Evolutionary conservation across 2,113 vertebrate genomes (phyloP), one percentile per base, ranked within the genome.

Genomic region (Kryptolebias marmoratus): DNA sequence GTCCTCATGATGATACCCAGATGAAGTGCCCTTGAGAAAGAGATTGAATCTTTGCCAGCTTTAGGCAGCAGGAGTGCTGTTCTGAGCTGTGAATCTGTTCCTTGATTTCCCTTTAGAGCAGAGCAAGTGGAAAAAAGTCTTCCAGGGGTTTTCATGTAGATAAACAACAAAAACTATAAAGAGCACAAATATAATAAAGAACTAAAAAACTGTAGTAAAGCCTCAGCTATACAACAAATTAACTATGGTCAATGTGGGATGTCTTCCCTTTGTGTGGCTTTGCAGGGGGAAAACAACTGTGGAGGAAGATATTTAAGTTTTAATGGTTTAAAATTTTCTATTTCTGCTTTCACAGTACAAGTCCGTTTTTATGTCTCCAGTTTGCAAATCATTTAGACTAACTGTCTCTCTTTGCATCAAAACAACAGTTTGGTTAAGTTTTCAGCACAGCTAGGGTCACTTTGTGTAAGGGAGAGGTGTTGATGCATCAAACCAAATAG

Each of bases 1-100:
- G 81, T 65, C 64, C 63, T 68, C 54, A 13, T 75, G 70, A 85
- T 83, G 82, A 85, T 44, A 45, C 53, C 71, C 50, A 59, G 68
- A 73, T 81, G 77, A 89, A 85, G 78, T 75, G 78, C 74, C 75
- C 82, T 87, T 83, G 75, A 87, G 57, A 77, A 68, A 68, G 73
- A 73, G 81, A 76, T 64, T 73, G 73, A 70, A 78, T 78, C 81
- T 71, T 55, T 49, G 64, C 36, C 64, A 75, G 78, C 67, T 73
- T 36, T 61, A 79, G 77, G 63, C 66, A 39, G 82, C 77, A 74
- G 77, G 60, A 78, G 76, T 15, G 61, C 62, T 67, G 71, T 50
- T 75, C 65, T 72, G 57, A 64, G 63, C 75, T 61, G 54, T n/a
- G 32, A 77, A 56, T 53, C 58, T 68, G 56, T 71, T 71, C 42